These are phyloP conservation scores for Falco rusticolus DNA, from an alignment of 2,797 vertebrate species.

Conservation along the genomic window DNA sequence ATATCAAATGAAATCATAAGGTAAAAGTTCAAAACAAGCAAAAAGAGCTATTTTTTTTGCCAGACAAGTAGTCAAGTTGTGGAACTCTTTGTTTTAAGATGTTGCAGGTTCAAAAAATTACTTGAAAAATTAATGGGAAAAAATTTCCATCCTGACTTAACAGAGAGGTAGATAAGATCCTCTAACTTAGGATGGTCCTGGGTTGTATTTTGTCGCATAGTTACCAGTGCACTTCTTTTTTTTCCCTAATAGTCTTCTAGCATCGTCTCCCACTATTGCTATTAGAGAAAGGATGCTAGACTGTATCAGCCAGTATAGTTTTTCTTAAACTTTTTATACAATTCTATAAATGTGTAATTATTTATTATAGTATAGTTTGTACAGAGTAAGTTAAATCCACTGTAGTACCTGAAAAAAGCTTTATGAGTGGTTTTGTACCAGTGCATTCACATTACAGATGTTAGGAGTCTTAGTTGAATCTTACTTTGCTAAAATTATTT, in stretches of 20 bases:
- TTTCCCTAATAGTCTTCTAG: not conserved
- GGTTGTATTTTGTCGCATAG: not conserved
- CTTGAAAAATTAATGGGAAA: not conserved
- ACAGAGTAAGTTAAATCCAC: not conserved
- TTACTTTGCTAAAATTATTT: not conserved
- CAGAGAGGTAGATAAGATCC: not conserved
- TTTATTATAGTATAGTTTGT: not conserved
- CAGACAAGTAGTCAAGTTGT: not conserved
- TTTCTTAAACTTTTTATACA: not conserved
- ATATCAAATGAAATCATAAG: not conserved
- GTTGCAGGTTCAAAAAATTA: not conserved
- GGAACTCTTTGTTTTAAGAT: not conserved
- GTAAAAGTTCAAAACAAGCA: not conserved
- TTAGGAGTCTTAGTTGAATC: not conserved
- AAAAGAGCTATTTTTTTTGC: not conserved
- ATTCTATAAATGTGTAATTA: not conserved
- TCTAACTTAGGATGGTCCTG: not conserved
- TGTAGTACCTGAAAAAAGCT: not conserved
- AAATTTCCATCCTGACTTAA: not conserved
- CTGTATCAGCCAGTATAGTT: not conserved
- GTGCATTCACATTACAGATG: not conserved
- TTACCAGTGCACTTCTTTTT: not conserved
- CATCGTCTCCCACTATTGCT: not conserved
- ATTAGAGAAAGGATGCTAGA: not conserved
- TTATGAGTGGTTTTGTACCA: not conserved